These are phyloP conservation scores for Todus mexicanus DNA, from an alignment of 2,797 vertebrate genomes.

Conservation along the genomic window DNA sequence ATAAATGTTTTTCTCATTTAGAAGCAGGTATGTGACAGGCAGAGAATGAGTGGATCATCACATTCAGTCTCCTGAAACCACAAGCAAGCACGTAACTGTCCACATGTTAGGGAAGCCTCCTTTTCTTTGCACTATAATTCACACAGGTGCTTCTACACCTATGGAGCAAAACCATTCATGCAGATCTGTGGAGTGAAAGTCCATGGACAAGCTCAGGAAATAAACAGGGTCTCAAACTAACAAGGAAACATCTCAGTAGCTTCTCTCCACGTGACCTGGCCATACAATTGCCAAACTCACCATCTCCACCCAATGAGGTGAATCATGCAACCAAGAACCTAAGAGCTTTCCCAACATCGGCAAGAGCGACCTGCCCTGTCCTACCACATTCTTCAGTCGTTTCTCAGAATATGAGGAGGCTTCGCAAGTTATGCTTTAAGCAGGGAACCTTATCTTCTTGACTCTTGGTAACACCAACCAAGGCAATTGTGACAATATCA, in stretches of 20 bases:
- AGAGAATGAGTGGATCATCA: background rate
- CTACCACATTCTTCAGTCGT: background rate
- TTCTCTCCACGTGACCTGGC: background rate
- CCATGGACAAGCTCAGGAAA: background rate
- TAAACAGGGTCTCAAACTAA: background rate
- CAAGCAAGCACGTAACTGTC: background rate
- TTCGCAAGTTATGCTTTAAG: background rate
- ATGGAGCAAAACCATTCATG: background rate
- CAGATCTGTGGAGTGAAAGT: background rate
- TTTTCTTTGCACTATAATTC: background rate
- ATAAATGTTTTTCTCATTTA: background rate
- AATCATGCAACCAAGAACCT: background rate
- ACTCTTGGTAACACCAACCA: background rate
- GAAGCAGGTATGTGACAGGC: background rate
- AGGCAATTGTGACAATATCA: background rate
- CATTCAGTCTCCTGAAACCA: background rate
- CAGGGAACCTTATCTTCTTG: background rate
- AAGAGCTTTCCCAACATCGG: background rate
- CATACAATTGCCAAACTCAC: background rate
- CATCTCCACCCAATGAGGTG: background rate
- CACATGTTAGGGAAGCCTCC: background rate
- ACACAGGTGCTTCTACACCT: background rate
- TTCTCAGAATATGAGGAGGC: background rate
- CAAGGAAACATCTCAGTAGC: background rate
- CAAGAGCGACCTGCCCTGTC: background rate